These are phyloP conservation scores for Ferdinandea cuprea DNA, from an alignment of 2,888 invertebrate species.

Conservation along the genomic window DNA sequence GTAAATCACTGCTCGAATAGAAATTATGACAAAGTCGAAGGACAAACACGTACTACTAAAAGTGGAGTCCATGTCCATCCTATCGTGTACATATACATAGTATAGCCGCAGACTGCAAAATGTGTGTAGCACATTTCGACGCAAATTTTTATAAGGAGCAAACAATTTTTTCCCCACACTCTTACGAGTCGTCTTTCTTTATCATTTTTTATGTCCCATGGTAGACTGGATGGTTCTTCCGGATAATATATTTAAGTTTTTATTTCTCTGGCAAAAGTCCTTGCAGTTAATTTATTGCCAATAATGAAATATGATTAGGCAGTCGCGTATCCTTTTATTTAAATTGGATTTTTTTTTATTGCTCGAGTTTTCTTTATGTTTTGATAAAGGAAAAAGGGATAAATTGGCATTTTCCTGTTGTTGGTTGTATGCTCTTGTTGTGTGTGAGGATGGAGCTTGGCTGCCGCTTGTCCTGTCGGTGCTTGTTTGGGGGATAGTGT, in stretches of 20 bases:
- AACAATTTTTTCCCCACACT: conserved; percentile 22
- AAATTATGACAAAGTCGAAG: conserved; percentile 60
- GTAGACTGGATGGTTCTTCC: conserved; percentile 54
- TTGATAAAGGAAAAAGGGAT: conserved; percentile 13
- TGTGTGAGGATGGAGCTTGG: neutral
- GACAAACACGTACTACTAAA: conserved; percentile 18
- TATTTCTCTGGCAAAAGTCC: conserved; percentile 40
- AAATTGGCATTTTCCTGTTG: conserved; percentile 43
- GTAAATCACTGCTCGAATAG: conserved; percentile 58
- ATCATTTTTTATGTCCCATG: conserved; percentile 51
- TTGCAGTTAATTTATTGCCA: conserved; percentile 65
- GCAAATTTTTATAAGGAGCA: conserved; percentile 48
- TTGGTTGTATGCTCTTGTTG: conserved; percentile 5
- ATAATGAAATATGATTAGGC: conserved; percentile 71
- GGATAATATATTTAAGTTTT: conserved; percentile 54
- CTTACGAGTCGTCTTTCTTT: conserved; percentile 9
- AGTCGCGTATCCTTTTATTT: conserved; percentile 58
- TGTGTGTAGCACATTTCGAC: conserved; percentile 12
- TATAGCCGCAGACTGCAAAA: conserved; percentile 19
- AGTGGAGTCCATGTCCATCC: conserved; percentile 17
- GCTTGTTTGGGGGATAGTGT: neutral
- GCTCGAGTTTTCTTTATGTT: neutral
- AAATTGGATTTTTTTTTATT: conserved; percentile 46
- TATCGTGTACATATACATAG: conserved; percentile 13
- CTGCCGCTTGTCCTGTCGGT: neutral